Conservation (phyloP, 1,140 invertebrate genomes). For the Venustaconcha ellipsiformis region DNA sequence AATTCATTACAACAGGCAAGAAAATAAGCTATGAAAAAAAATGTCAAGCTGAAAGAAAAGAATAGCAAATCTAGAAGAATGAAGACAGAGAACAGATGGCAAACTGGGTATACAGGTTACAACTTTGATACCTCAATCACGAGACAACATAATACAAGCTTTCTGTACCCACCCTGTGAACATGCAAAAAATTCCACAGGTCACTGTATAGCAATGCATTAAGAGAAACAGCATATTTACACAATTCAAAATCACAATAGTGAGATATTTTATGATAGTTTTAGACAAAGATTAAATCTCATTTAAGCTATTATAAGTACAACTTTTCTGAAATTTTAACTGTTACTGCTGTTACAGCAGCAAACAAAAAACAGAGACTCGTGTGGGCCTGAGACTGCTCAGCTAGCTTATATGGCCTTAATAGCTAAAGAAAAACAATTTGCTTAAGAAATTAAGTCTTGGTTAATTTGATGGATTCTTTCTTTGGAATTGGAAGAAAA, state of each 20-base stretch:
- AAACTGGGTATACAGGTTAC: too few species aligned
- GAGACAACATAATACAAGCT: too few species aligned
- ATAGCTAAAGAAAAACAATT: too few species aligned
- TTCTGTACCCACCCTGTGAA: slow-evolving; percentile 27
- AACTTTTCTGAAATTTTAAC: background rate
- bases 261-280: background rate
- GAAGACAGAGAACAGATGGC: too few species aligned
- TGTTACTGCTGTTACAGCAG: background rate
- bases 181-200: slow-evolving; percentile 26
- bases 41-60: too few species aligned
- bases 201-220: slow-evolving; percentile 20
- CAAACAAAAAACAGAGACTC: background rate
- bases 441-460: too few species aligned
- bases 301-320: background rate
- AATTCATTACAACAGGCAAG: too few species aligned
- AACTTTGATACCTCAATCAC: too few species aligned
- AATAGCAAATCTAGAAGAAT: too few species aligned
- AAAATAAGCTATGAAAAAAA: too few species aligned
- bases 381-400: background rate
- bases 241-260: background rate
- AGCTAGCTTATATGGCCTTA: background rate
- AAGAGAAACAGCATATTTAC: slow-evolving; percentile 3
- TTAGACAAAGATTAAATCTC: background rate
- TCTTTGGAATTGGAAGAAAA: too few species aligned
- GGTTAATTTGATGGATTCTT: too few species aligned